A percentile compares a stretch with the other conserved stretches of the same genome.
Evolutionary conservation across 2,113 vertebrate genomes (phyloP).

Genomic region (Eptesicus fuscus): DNA sequence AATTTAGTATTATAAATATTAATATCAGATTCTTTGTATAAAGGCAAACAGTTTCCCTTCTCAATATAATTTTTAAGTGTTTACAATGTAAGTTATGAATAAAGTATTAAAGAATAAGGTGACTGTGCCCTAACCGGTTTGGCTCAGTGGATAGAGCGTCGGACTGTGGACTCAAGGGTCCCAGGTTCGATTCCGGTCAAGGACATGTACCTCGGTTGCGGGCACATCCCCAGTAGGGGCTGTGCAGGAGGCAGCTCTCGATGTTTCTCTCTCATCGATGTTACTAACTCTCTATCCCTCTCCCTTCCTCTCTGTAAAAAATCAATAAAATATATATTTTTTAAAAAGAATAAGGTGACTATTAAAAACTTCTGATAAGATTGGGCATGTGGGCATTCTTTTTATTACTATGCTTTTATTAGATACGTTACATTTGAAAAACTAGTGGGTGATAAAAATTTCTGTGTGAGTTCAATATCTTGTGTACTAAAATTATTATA

Average conservation of each 20-base stretch:
- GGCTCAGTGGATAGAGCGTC: too few relatives aligned
- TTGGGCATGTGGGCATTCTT: not conserved
- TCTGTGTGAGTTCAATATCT: not conserved
- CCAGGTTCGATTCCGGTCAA: too few relatives aligned
- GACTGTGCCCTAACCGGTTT: not conserved
- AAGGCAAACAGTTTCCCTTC: not conserved
- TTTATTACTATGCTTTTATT: not conserved
- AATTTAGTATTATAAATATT: not conserved
- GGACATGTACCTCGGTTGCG: too few relatives aligned
- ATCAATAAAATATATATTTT: not conserved
- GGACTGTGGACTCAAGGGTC: too few relatives aligned
- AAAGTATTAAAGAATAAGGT: slow-evolving; percentile 16
- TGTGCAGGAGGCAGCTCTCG: too few relatives aligned
- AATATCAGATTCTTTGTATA: not conserved
- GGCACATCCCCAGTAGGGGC: too few relatives aligned
- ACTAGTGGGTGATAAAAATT: not conserved
- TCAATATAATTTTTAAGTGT: not conserved
- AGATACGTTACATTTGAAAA: not conserved
- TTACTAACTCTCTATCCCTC: too few relatives aligned
- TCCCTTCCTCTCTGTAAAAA: too few relatives aligned
- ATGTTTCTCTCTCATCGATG: too few relatives aligned
- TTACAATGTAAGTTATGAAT: not conserved
- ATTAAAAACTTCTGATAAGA: not conserved
- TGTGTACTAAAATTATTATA: not conserved
- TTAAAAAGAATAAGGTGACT: not conserved